These are phyloP conservation scores for Scyliorhinus canicula DNA, from an alignment of 2,797 vertebrate species.

Conservation along the genomic window DNA sequence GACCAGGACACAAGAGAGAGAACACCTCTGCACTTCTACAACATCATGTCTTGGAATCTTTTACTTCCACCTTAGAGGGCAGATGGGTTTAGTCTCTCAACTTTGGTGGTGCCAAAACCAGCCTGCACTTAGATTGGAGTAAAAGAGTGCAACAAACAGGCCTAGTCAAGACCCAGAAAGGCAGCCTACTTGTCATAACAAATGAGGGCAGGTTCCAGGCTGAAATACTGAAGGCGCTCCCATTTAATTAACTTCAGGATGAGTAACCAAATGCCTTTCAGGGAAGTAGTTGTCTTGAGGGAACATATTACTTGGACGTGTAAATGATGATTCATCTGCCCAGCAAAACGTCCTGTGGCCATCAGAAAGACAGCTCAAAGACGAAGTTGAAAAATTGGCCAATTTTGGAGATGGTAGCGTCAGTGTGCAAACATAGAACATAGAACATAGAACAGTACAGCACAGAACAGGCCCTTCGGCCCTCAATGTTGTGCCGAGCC, in stretches of 20 bases:
- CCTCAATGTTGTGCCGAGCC: too few species aligned
- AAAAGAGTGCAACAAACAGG: neutral
- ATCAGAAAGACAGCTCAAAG: neutral
- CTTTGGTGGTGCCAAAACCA: neutral
- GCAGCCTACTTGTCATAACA: neutral
- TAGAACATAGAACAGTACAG: too few species aligned
- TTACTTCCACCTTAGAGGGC: neutral
- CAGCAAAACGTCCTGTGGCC: neutral
- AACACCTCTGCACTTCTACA: neutral
- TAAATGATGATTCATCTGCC: neutral
- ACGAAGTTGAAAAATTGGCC: neutral
- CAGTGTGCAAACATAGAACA: too few species aligned
- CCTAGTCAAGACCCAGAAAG: neutral
- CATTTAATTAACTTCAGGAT: neutral
- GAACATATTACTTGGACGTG: neutral
- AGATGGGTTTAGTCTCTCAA: neutral
- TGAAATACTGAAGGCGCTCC: neutral
- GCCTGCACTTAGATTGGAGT: neutral
- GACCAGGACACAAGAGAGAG: neutral
- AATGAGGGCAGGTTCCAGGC: neutral
- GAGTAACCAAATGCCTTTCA: neutral
- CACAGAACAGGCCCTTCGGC: too few species aligned
- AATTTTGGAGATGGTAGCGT: neutral
- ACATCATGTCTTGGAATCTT: neutral
- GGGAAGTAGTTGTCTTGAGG: neutral